Percentiles rank a stretch among this genome's conserved stretches.
phyloP scores from a whole-genome alignment of 2,888 invertebrate genomes.

The Ditula angustiorana region DNA sequence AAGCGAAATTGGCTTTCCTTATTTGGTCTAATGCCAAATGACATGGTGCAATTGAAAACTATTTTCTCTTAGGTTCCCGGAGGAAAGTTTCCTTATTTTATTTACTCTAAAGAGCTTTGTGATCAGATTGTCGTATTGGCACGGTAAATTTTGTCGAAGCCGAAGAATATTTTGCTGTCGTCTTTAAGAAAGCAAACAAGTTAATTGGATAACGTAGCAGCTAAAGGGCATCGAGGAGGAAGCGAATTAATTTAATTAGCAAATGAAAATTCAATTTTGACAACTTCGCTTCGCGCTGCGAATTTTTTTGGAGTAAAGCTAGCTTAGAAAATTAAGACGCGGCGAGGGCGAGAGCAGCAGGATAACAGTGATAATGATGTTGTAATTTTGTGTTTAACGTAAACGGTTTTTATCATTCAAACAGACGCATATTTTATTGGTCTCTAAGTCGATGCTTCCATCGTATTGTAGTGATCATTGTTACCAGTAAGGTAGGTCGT shows the following conservation, averaged over 20 bases:
- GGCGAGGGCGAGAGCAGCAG: not conserved
- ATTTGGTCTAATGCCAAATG: slow-evolving; percentile 61
- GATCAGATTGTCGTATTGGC: slow-evolving; percentile 37
- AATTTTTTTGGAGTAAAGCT: slow-evolving; percentile 4
- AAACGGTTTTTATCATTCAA: too few relatives aligned
- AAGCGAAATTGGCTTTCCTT: slow-evolving; percentile 45
- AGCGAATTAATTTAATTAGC: slow-evolving; percentile 28
- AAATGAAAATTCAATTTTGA: slow-evolving; percentile 23
- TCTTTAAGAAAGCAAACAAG: slow-evolving; percentile 31
- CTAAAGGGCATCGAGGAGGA: not conserved
- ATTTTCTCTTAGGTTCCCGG: slow-evolving; percentile 41
- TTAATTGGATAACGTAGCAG: slow-evolving; percentile 32
- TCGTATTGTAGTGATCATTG: too few relatives aligned
- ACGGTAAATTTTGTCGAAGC: slow-evolving; percentile 7
- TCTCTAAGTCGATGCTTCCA: too few relatives aligned
- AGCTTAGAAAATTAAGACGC: not conserved
- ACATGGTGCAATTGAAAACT: slow-evolving; percentile 54
- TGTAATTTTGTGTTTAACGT: not conserved
- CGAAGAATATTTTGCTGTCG: slow-evolving; percentile 21
- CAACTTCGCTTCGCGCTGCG: slow-evolving; percentile 4
- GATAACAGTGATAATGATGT: not conserved
- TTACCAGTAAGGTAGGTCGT: too few relatives aligned
- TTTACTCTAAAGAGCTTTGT: slow-evolving; percentile 39
- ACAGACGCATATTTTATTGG: too few relatives aligned
- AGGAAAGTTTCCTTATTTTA: slow-evolving; percentile 36